Percentiles rank a stretch among this genome's conserved stretches.
phyloP scores from a whole-genome alignment of 2,797 vertebrate species.

The Pipistrellus kuhlii region DNA sequence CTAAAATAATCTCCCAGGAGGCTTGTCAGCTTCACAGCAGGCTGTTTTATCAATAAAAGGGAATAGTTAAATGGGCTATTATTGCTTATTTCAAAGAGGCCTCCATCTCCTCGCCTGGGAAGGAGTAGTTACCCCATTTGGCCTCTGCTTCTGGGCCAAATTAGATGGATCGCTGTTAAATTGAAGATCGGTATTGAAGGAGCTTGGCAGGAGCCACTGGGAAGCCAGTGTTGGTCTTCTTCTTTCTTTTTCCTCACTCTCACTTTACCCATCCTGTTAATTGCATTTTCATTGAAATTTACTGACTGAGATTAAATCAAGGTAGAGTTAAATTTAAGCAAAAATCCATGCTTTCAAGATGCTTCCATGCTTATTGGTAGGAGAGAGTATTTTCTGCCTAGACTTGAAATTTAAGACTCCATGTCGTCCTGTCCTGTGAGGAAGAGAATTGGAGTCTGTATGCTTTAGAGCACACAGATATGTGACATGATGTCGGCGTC shows the following conservation, averaged over 20 bases:
- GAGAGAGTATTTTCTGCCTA: neutral
- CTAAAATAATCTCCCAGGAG: constrained; percentile 48
- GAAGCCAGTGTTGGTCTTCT: constrained; percentile 61
- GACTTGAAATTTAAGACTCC: neutral
- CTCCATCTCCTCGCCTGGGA: neutral
- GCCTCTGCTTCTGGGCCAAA: neutral
- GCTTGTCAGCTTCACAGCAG: constrained; percentile 8
- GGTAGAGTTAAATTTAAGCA: constrained; percentile 33
- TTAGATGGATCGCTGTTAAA: neutral
- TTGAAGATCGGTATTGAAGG: neutral
- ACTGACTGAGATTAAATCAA: neutral
- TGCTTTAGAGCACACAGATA: neutral
- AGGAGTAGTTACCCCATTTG: neutral
- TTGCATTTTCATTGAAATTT: constrained; percentile 70
- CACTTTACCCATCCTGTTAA: neutral
- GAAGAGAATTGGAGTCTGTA: neutral
- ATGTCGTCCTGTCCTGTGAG: neutral
- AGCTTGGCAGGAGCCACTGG: constrained; percentile 66
- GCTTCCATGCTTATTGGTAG: neutral
- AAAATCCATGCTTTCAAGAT: neutral
- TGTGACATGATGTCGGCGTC: no score
- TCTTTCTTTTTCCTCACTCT: constrained; percentile 38
- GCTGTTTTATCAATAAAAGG: constrained; percentile 56
- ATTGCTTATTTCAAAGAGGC: constrained; percentile 52
- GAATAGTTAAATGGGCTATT: constrained; percentile 32